These are phyloP conservation scores for Misgurnus mizolepis DNA, from an alignment of 2,113 vertebrate species.

Conservation along the genomic window DNA sequence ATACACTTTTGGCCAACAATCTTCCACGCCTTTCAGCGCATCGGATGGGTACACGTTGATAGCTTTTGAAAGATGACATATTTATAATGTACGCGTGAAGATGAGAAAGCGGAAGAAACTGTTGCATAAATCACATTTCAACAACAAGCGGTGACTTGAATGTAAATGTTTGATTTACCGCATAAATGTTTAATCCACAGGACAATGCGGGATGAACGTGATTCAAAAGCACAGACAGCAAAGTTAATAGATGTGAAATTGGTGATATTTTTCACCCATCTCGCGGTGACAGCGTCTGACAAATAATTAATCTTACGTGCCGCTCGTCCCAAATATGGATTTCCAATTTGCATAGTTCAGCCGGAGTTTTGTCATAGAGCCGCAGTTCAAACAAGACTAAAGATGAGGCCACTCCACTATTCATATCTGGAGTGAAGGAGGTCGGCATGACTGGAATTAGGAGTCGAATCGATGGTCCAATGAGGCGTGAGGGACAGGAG, in stretches of 20 bases:
- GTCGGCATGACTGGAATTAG: conserved; percentile 48
- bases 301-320: conserved; percentile 22
- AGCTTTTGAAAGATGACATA: not conserved
- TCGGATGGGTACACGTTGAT: not conserved
- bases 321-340: conserved; percentile 19
- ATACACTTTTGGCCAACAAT: not conserved
- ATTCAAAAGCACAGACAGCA: not conserved
- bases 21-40: not conserved
- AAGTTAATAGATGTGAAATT: not conserved
- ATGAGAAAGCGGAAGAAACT: not conserved
- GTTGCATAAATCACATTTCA: conserved; percentile 6
- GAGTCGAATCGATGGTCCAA: conserved; percentile 57
- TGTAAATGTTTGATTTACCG: conserved; percentile 11
- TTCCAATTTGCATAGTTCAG: conserved; percentile 24
- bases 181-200: not conserved
- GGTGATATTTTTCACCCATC: not conserved
- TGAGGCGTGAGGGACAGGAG: conserved; percentile 50
- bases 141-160: not conserved
- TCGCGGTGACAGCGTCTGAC: not conserved
- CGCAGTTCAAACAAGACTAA: not conserved
- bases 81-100: not conserved
- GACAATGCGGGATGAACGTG: not conserved
- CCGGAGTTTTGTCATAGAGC: not conserved
- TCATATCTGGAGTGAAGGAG: not conserved
- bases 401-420: conserved; percentile 13